Percentiles rank a stretch among this genome's conserved stretches.
These are phyloP conservation scores for Platycheirus rosarum DNA, from an alignment of 2,888 invertebrate genomes.

Conservation along the genomic window DNA sequence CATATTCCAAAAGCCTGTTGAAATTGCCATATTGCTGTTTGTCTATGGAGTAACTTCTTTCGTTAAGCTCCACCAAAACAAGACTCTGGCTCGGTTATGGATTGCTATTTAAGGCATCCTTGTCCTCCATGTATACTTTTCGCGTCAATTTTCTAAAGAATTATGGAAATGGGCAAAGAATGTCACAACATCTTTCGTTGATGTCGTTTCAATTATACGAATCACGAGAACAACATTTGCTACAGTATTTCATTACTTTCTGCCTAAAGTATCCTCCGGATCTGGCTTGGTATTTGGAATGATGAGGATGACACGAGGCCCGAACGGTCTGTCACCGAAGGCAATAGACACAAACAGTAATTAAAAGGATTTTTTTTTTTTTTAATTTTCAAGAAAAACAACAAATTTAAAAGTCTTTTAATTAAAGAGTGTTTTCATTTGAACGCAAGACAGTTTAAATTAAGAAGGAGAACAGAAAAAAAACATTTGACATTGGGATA, in stretches of 20 bases:
- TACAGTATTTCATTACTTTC: conserved; percentile 15
- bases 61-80: conserved; percentile 1
- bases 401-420: conserved; percentile 25
- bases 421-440: conserved; percentile 14
- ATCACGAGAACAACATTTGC: conserved; percentile 24
- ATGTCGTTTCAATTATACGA: conserved; percentile 49
- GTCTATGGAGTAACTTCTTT: conserved; percentile 8
- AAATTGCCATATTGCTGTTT: conserved; percentile 16
- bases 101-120: conserved; percentile 17
- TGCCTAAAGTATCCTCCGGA: background rate
- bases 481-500: conserved; percentile 50
- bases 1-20: conserved; percentile 5
- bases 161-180: conserved; percentile 50
- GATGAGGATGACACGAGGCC: conserved; percentile 16
- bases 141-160: conserved; percentile 7
- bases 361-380: conserved; percentile 31
- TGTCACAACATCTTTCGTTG: conserved; percentile 49
- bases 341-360: conserved; percentile 31
- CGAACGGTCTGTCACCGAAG: conserved; percentile 22
- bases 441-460: conserved; percentile 35
- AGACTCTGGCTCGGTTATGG: background rate
- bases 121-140: conserved; percentile 1
- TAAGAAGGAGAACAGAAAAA: too few species aligned
- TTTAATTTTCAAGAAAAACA: conserved; percentile 23
- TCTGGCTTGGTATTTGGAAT: conserved; percentile 7